These are phyloP conservation scores for Aphelinus certus DNA, from an alignment of 1,140 invertebrate genomes.

Conservation along the genomic window DNA sequence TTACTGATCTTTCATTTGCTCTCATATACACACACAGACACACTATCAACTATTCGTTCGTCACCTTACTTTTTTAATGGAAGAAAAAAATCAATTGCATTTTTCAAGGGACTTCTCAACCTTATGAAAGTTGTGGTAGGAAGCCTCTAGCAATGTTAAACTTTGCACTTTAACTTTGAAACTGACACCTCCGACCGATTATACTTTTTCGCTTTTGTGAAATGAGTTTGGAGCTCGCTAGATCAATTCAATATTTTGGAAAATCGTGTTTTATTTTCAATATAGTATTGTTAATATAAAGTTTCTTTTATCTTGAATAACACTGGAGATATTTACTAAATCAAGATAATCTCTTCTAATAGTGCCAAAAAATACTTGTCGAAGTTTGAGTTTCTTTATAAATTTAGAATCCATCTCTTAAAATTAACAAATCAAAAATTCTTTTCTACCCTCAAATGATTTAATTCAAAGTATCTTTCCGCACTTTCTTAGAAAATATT, in stretches of 20 bases:
- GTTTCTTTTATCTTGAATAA: background rate
- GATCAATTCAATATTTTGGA: constrained; percentile 31
- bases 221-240: constrained; percentile 33
- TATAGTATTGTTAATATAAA: constrained; percentile 4
- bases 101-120: constrained; percentile 26
- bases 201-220: constrained; percentile 17
- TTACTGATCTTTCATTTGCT: constrained; percentile 22
- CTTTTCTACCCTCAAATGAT: too few relatives aligned
- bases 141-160: constrained; percentile 19
- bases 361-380: too few relatives aligned
- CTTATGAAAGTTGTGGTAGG: constrained; percentile 8
- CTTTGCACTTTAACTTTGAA: constrained; percentile 33
- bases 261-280: constrained; percentile 29
- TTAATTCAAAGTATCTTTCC: too few relatives aligned
- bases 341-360: too few relatives aligned
- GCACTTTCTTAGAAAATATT: too few relatives aligned
- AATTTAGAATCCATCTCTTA: too few relatives aligned
- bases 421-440: too few relatives aligned
- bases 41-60: constrained; percentile 9
- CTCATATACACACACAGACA: background rate
- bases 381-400: too few relatives aligned
- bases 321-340: too few relatives aligned
- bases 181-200: constrained; percentile 12
- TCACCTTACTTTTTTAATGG: constrained; percentile 38
- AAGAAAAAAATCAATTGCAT: constrained; percentile 41